Percentiles rank a stretch among this genome's conserved stretches.
Evolutionary conservation across 37 sponge, comb jelly and placozoan species (phyloP).

Genomic region (Halisarca cf. caerulea): DNA sequence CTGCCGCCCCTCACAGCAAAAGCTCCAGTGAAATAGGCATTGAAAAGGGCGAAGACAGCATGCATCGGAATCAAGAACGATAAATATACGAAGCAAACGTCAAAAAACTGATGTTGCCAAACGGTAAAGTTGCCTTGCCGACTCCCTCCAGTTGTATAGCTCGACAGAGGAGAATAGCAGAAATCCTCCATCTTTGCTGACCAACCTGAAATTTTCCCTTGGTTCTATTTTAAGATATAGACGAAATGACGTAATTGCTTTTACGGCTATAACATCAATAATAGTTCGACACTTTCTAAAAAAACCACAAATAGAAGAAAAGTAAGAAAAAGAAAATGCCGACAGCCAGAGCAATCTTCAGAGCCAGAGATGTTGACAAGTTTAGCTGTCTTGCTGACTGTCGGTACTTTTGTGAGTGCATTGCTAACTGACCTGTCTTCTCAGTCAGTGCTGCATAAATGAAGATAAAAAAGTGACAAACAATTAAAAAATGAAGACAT

Average conservation of each 20-base stretch:
- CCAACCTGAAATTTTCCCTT: too few species aligned
- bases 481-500: too few species aligned
- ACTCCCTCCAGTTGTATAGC: background rate
- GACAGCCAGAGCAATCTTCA: conserved; percentile 70
- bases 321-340: conserved; percentile 71
- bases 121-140: conserved; percentile 19
- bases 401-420: conserved; percentile 71
- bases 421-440: conserved; percentile 71
- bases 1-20: conserved; percentile 43
- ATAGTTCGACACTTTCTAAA: conserved; percentile 13
- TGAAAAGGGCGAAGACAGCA: conserved; percentile 38
- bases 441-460: conserved; percentile 68
- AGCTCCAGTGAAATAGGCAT: conserved; percentile 25
- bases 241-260: too few species aligned
- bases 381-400: conserved; percentile 85
- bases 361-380: conserved; percentile 78
- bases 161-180: background rate
- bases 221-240: too few species aligned
- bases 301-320: conserved; percentile 78
- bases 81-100: conserved; percentile 61
- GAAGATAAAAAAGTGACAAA: background rate
- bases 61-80: background rate
- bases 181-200: conserved; percentile 2
- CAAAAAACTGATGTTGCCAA: conserved; percentile 63
- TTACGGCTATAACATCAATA: too few species aligned